Evolutionary conservation across 2,113 vertebrate genomes (phyloP).

Genomic region (Caranx melampygus): DNA sequence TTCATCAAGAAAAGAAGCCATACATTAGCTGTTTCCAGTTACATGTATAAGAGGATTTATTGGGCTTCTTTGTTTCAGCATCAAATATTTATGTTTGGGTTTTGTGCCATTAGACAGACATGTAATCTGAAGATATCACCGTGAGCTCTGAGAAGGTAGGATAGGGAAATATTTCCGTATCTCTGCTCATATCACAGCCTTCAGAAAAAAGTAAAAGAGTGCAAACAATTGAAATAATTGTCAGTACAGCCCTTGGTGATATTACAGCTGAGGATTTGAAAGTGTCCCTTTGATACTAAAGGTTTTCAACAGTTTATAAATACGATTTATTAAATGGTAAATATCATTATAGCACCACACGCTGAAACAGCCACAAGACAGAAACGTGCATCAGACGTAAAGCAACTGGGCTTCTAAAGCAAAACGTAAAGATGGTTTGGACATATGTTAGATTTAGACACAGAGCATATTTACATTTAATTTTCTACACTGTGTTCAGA

Average conservation of each 20-base stretch:
- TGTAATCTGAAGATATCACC: neutral
- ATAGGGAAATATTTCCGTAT: neutral
- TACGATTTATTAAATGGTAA: constrained; percentile 23
- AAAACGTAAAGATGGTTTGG: constrained; percentile 55
- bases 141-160: neutral
- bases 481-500: constrained; percentile 47
- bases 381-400: neutral
- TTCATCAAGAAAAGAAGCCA: neutral
- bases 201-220: constrained; percentile 5
- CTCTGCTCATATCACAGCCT: constrained; percentile 4
- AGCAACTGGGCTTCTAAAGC: constrained; percentile 3
- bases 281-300: neutral
- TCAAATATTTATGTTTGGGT: neutral
- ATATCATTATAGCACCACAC: neutral
- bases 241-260: neutral
- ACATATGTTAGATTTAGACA: constrained; percentile 46
- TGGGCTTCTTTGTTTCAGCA: neutral
- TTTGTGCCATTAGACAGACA: neutral
- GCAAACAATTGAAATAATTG: neutral
- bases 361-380: neutral
- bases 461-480: constrained; percentile 66
- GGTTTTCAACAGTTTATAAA: constrained; percentile 27
- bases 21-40: neutral
- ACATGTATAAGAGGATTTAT: neutral
- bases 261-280: neutral